phyloP scores from a whole-genome alignment of 2,797 vertebrate genomes.

The Sylvia borin region DNA sequence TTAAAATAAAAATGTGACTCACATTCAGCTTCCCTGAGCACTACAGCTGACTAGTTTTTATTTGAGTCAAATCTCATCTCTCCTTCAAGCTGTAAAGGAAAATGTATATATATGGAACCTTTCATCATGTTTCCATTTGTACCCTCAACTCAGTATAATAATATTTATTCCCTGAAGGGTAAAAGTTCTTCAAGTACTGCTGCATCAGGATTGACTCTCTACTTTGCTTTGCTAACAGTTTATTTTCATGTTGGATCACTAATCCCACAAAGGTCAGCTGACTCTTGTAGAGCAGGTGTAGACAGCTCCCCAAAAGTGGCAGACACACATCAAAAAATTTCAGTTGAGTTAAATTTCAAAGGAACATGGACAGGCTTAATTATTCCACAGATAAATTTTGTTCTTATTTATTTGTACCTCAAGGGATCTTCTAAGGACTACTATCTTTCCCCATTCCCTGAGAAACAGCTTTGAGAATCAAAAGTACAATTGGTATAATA shows the following conservation, averaged over 20 bases:
- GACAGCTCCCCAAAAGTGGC: not conserved
- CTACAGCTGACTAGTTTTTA: slow-evolving; percentile 12
- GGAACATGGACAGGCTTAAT: slow-evolving; percentile 2
- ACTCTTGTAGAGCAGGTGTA: not conserved
- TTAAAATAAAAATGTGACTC: not conserved
- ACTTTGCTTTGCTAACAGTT: not conserved
- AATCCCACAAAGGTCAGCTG: not conserved
- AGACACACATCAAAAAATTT: not conserved
- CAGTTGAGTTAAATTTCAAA: slow-evolving; percentile 17
- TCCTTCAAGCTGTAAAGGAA: slow-evolving; percentile 16
- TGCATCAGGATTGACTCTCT: not conserved
- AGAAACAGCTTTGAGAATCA: slow-evolving; percentile 13
- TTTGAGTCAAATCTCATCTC: slow-evolving; percentile 22
- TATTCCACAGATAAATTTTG: not conserved
- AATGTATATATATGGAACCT: not conserved
- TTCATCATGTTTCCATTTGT: slow-evolving; percentile 30
- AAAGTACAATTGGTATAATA: slow-evolving; percentile 11
- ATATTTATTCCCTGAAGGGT: slow-evolving; percentile 15
- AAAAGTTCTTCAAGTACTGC: slow-evolving; percentile 23
- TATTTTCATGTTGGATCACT: not conserved
- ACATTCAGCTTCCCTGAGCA: not conserved
- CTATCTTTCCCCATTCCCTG: not conserved
- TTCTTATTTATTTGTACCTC: not conserved
- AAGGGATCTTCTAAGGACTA: not conserved
- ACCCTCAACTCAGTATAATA: not conserved